Evolutionary conservation across 1,140 invertebrate genomes (phyloP).

Genomic region (Aphis gossypii): DNA sequence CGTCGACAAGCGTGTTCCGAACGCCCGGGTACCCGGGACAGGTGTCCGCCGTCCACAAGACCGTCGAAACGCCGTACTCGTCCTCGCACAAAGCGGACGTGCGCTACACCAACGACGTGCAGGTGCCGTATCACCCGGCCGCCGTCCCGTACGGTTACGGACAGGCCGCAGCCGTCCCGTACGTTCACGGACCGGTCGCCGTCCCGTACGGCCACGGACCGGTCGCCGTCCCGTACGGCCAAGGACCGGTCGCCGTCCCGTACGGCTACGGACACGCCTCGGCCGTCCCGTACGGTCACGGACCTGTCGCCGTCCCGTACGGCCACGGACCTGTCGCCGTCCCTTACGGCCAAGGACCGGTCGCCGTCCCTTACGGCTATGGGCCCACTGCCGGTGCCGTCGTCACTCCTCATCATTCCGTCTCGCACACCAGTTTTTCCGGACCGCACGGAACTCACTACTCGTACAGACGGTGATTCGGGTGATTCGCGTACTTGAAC

Average conservation of each 20-base stretch:
- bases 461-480: constrained; percentile 37
- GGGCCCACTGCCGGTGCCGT: neutral
- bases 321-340: constrained; percentile 56
- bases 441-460: constrained; percentile 29
- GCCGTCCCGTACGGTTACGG: constrained; percentile 58
- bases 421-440: constrained; percentile 34
- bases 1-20: constrained; percentile 63
- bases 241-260: constrained; percentile 58
- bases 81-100: constrained; percentile 64
- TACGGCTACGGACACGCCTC: constrained; percentile 60
- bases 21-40: constrained; percentile 63
- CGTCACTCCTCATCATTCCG: neutral
- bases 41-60: constrained; percentile 64
- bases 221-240: constrained; percentile 40
- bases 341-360: constrained; percentile 60
- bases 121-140: constrained; percentile 59
- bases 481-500: neutral
- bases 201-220: constrained; percentile 59
- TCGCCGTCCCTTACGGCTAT: constrained; percentile 61
- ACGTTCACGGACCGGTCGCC: constrained; percentile 60
- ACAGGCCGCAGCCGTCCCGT: constrained; percentile 59
- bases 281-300: constrained; percentile 59
- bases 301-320: constrained; percentile 61
- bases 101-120: constrained; percentile 63
- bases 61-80: constrained; percentile 64